These are phyloP conservation scores for Drosophila bocqueti DNA, from an alignment of 1,140 invertebrate genomes.

Conservation along the genomic window DNA sequence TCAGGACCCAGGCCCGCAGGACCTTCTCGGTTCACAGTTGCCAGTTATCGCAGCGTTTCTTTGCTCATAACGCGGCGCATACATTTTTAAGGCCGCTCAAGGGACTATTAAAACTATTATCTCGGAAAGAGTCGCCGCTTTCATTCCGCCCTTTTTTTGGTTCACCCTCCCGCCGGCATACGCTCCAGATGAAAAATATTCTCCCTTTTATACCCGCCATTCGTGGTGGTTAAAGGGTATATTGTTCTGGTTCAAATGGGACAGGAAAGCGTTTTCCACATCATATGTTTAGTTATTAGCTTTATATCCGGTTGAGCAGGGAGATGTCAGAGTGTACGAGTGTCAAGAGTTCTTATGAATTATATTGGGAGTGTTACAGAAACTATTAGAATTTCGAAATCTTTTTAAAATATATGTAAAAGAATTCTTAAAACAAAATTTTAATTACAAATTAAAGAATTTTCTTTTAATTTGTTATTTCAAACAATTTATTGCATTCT, in stretches of 20 bases:
- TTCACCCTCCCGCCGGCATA: conserved; percentile 17
- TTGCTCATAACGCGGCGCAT: conserved; percentile 66
- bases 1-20: conserved; percentile 9
- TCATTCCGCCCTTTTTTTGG: background rate
- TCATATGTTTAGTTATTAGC: conserved; percentile 8
- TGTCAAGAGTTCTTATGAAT: background rate
- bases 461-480: too few species aligned
- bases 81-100: conserved; percentile 65
- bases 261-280: background rate
- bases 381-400: accelerated
- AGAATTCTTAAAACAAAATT: background rate
- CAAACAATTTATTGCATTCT: too few species aligned
- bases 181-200: conserved; percentile 21
- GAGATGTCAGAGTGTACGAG: background rate
- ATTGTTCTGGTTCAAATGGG: conserved; percentile 2
- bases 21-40: conserved; percentile 29
- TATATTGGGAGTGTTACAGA: background rate
- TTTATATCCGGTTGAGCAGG: background rate
- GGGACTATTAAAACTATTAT: conserved; percentile 77
- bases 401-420: background rate
- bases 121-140: conserved; percentile 40
- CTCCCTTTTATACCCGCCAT: conserved; percentile 5
- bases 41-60: conserved; percentile 53
- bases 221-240: conserved; percentile 4
- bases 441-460: too few species aligned